Evolutionary conservation across 2,113 vertebrate species (phyloP), one percentile per base, ranked within the genome.

Genomic region (Saimiri boliviensis): DNA sequence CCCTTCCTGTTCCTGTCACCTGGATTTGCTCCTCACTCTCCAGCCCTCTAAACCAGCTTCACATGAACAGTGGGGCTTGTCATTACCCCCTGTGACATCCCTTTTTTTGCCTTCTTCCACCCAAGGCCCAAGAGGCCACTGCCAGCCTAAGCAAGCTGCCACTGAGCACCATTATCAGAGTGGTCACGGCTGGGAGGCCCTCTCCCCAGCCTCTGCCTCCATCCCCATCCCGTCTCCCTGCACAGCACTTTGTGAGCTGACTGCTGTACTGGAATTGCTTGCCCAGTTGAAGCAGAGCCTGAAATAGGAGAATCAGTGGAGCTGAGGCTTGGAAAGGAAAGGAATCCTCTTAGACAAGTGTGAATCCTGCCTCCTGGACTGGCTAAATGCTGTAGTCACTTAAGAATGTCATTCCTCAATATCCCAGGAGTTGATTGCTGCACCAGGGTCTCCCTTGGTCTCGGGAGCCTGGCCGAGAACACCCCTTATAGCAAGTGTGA

Each of bases 11-110:
- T 66, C n/a, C 54, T 17, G 25, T 19, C 27, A 56, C 49, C n/a
- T 0, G 1, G n/a, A 30, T 25, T 58, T 40, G 27, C 35, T 47
- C 7, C 52, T 42, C 14, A 37, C n/a, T 63, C 63, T 30, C 71
- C 23, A 45, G 37, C 71, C 12, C 63, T 0, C 0, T 17, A 35
- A 73, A 71, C 63, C 2, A 0, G 20, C 32, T 19, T 52, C 35
- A 16, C 0, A 19, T 19, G 27, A 20, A 3, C 56, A 10, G 3
- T 14, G 37, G 70, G 76, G 37, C 60, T 11, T 5, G 8, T 21
- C 5, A 20, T 32, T 14, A 8, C 47, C 3, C 16, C 32, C 86
- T n/a, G 37, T 1, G 0, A 10, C 0, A 0, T n/a, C 27, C 77
- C 52, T 58, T 32, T 27, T 19, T 79, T 17, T 63, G 54, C 6